Percentiles rank a stretch among this genome's conserved stretches.
phyloP scores from a whole-genome alignment of 2,113 vertebrate species.

The Campylomormyrus numenius region DNA sequence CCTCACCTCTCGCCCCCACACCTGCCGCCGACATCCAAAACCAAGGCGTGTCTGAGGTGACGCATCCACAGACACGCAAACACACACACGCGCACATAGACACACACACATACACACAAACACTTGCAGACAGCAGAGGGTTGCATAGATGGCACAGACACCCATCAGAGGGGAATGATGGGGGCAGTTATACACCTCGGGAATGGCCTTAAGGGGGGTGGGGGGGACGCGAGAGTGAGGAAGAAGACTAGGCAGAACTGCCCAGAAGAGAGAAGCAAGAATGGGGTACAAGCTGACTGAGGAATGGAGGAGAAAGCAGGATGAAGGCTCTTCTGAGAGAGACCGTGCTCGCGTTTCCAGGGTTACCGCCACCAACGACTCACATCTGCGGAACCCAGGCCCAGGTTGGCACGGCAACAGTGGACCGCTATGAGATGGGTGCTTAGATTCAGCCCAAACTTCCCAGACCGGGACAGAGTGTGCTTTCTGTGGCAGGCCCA shows the following conservation, averaged over 20 bases:
- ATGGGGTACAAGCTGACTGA: neutral
- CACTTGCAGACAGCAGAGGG: neutral
- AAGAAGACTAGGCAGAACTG: neutral
- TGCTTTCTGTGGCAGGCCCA: slow-evolving; percentile 3
- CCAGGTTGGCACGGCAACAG: slow-evolving; percentile 13
- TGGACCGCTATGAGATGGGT: neutral
- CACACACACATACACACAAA: slow-evolving; percentile 6
- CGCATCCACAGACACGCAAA: slow-evolving; percentile 5
- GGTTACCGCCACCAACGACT: neutral
- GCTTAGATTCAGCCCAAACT: neutral
- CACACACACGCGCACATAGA: neutral
- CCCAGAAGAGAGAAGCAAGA: neutral
- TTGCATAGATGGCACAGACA: neutral
- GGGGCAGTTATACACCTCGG: neutral
- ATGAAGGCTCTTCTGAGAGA: neutral
- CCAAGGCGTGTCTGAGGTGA: slow-evolving; percentile 15
- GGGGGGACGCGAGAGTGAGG: neutral
- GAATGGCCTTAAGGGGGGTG: neutral
- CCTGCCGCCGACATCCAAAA: neutral
- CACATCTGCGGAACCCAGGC: slow-evolving; percentile 6
- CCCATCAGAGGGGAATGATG: neutral
- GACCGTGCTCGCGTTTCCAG: neutral
- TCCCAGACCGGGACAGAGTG: neutral
- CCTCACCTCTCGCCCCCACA: neutral
- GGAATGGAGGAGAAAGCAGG: neutral